Base-by-base conservation (phyloP, 2,888 invertebrate genomes). In the Lingula anatina region DNA sequence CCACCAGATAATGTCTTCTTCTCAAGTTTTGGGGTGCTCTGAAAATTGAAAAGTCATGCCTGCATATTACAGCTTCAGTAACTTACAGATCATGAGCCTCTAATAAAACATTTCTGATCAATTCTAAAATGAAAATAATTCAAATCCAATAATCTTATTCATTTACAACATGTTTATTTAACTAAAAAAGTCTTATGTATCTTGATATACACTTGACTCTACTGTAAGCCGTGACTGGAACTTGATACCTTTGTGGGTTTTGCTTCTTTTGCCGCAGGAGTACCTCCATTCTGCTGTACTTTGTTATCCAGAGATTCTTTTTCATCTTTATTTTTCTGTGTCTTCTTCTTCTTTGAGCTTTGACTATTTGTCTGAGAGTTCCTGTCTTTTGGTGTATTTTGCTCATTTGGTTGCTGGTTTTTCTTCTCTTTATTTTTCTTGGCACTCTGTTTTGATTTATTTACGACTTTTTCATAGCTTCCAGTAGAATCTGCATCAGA, bases 1-100 rank as follows among this genome's bases (percentile, higher is more conserved):
- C 93, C 93, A n/a, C 89, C 89, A 54, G 84, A 81, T 7, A 77
- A 46, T 3, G 68, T 65, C 26, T 53, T 50, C 49, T 68, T 73
- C n/a, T n/a, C n/a, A n/a, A n/a, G n/a, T 54, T 66, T 65, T 3
- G 65, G 57, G 44, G 26, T n/a, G 31, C 9, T 44, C 12, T n/a
- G 24, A 25, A n/a, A n/a, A 36, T 23, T 37, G 53, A 44, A n/a
- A 45, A 38, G 21, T 38, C 18, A 3, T 37, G 24, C 3, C 35
- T 42, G 9, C 24, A 18, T n/a, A 46, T 27, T 15, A n/a, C 24
- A n/a, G n/a, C n/a, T n/a, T n/a, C n/a, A n/a, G n/a, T n/a, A n/a
- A n/a, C n/a, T n/a, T n/a, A n/a, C n/a, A n/a, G n/a, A n/a, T n/a
- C n/a, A n/a, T n/a, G n/a, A n/a, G n/a, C n/a, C n/a, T n/a, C n/a